Evolutionary conservation across 2,113 vertebrate genomes (phyloP).

Genomic region (Psittacula cyanocephala): DNA sequence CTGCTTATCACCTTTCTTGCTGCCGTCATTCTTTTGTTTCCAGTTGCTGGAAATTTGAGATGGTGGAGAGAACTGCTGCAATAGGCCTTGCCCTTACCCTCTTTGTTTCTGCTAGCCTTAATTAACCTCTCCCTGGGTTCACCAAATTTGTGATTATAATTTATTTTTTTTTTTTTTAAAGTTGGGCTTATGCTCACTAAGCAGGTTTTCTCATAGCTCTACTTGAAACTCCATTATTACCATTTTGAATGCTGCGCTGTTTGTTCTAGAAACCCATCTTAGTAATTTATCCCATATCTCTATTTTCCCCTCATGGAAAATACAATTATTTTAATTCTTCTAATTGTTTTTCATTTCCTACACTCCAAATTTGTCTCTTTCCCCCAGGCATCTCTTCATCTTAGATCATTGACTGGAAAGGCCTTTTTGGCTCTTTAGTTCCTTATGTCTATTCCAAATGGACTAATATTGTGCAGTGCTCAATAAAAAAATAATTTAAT

Average conservation of each 20-base stretch:
- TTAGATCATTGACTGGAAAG: slow-evolving; percentile 57
- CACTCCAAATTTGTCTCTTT: slow-evolving; percentile 57
- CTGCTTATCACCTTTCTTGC: neutral
- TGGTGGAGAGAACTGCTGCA: neutral
- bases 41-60: slow-evolving; percentile 16
- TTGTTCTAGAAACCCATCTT: slow-evolving; percentile 56
- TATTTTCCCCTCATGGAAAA: slow-evolving; percentile 69
- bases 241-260: slow-evolving; percentile 46
- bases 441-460: slow-evolving; percentile 43
- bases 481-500: slow-evolving; percentile 53
- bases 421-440: slow-evolving; percentile 59
- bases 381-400: slow-evolving; percentile 62
- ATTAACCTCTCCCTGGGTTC: slow-evolving; percentile 50
- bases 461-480: slow-evolving; percentile 50
- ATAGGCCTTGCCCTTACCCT: slow-evolving; percentile 50
- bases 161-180: neutral
- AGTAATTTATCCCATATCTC: slow-evolving; percentile 68
- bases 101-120: slow-evolving; percentile 64
- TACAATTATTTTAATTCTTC: slow-evolving; percentile 71
- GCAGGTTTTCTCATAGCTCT: slow-evolving; percentile 56
- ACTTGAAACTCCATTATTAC: slow-evolving; percentile 61
- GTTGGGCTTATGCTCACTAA: slow-evolving; percentile 12
- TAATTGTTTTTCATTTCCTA: slow-evolving; percentile 74
- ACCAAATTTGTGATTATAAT: slow-evolving; percentile 59
- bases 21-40: slow-evolving; percentile 29